Base-by-base conservation (phyloP, 1,140 invertebrate species). In the Lepidurus arcticus region DNA sequence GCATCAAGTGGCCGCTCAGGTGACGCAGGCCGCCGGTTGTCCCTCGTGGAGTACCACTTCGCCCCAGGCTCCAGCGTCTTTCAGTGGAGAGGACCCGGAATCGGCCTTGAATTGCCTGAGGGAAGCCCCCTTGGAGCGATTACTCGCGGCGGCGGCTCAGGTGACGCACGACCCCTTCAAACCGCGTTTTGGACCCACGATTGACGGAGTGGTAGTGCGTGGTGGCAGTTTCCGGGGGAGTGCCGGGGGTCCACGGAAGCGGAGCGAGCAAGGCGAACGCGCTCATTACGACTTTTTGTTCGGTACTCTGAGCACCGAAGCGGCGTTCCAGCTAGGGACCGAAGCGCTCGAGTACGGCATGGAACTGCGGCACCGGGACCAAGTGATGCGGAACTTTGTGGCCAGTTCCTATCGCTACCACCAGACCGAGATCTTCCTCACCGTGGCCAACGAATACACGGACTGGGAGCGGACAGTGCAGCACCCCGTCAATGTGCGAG, bases 381-480 rank as follows among this genome's bases (percentile, higher is more conserved):
- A 92, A 84, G 96, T 98, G 82, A 90, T 98, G 81, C 89, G 96
- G 81, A 98, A 96, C 9, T 94, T 98, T 83, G 92, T 95, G 16
- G 88, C 96, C 76, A 98, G 98, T 85, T 91, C 95, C 44, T 97
- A 95, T 87, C 82, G 85, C 78, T 97, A 94, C 86, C 96, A 98
- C 85, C 88, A 97, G 80, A 96, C 95, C 82, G 96, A 99, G 85
- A 98, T 99, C 84, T 97, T 96, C 86, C 95, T 97, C 82, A 98
- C 97, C 53, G 91, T 95, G 34, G 92, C 97, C 47, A 98, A 98
- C 84, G 96, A 98, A 82, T 99, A 99, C 84, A 97, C 95, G 10
- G 95, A 98, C 84, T 98, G 96, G 96, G 94, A 97, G 83, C 88
- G 93, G 84, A 95, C 95, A 1, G 92, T 93, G 1, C 90, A 94